Evolutionary conservation across 1,140 invertebrate genomes (phyloP), one percentile per base, ranked within the genome.

Genomic region (Brachionus rotundiformis): DNA sequence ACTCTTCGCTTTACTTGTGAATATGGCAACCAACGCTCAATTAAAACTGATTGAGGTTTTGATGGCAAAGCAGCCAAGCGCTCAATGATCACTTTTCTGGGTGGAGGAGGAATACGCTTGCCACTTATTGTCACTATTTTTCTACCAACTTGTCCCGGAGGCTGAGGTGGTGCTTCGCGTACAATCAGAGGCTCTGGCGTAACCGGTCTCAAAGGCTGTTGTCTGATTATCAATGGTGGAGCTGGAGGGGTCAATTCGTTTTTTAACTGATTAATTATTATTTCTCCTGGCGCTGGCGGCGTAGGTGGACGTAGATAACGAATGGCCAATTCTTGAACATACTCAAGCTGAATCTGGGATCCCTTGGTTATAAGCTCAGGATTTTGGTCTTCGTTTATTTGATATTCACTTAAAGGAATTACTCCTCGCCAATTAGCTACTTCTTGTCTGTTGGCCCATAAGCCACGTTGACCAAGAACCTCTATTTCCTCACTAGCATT

Each of bases 21-120:
- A 33, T 82, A 82, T 54, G 81, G 81, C 19, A 82, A 29, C 81
- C 81, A 82, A 33, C 81, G 63, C 41, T 82, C 81, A 29, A 82
- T 63, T 13, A 82, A 54, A 23, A 82, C 19, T 63, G 81, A 73
- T 27, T 63, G 63, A 54, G 81, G 81, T 63, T 82, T 82, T 25
- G 81, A 63, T 36, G 81, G 81, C 11, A 82, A 59, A 25, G 16
- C 33, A 76, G 81, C 59, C 11, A 82, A n/a, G 2, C 81, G 41
- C 44, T 82, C 81, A 73, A 82, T 59, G 23, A 82, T 39, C 4
- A 82, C 65, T 75, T 61, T 47, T 29, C 81, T 25, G 19, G 81
- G 65, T 73, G 81, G 81, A 31, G 81, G 81, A 33, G 81, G 65
- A 39, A 59, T 36, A 33, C 47, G 41, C 25, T 65, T 65, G 6